Evolutionary conservation across 2,113 vertebrate species (phyloP).

Genomic region (Okapia johnstoni): DNA sequence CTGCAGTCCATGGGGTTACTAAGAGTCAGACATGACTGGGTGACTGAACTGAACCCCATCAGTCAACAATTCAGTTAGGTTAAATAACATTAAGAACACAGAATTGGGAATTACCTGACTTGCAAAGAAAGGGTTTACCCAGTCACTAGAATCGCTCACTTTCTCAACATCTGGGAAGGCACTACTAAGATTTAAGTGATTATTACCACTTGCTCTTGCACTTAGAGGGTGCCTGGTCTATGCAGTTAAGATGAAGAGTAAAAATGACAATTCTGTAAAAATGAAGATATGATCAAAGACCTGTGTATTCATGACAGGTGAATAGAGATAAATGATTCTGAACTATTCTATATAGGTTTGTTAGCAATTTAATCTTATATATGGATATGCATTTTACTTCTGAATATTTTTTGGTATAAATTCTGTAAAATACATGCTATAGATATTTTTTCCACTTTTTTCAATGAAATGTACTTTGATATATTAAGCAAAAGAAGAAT

Average conservation of each 20-base stretch:
- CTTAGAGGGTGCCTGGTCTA: not conserved
- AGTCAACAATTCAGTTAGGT: not conserved
- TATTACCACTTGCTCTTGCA: not conserved
- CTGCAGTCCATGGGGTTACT: not conserved
- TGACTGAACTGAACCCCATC: not conserved
- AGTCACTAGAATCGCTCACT: not conserved
- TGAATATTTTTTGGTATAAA: not conserved
- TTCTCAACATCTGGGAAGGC: not conserved
- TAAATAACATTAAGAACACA: not conserved
- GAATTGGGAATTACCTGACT: not conserved
- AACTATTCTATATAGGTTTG: not conserved
- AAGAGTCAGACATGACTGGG: accelerated
- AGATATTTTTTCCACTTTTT: not conserved
- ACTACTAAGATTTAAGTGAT: not conserved
- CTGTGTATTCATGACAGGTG: not conserved
- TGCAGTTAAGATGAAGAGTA: not conserved
- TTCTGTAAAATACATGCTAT: not conserved
- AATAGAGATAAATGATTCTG: not conserved
- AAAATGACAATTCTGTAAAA: not conserved
- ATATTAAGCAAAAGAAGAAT: not conserved
- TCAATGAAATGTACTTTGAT: not conserved
- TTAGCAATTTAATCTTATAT: not conserved
- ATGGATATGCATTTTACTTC: not conserved
- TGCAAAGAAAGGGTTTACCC: not conserved
- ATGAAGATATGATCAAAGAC: not conserved